These are phyloP conservation scores for Lagria hirta DNA, from an alignment of 2,888 invertebrate species.

Conservation along the genomic window DNA sequence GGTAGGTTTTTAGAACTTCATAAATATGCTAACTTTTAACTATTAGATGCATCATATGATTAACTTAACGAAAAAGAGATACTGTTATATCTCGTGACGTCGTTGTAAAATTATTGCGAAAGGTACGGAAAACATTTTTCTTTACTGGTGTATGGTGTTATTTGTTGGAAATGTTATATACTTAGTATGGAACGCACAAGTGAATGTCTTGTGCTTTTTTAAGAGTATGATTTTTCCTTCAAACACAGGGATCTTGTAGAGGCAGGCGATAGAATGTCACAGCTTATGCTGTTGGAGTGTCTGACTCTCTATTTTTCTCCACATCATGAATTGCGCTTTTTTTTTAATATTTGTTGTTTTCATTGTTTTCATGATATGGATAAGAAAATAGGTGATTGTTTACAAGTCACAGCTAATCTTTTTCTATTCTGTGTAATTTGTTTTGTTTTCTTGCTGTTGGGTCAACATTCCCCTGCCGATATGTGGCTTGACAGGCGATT, in stretches of 20 bases:
- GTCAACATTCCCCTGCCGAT: constrained; percentile 62
- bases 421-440: constrained; percentile 9
- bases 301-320: constrained; percentile 41
- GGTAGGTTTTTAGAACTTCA: constrained; percentile 30
- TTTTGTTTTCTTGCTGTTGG: constrained; percentile 53
- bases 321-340: constrained; percentile 4
- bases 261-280: constrained; percentile 47
- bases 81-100: constrained; percentile 19
- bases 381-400: constrained; percentile 46
- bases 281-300: constrained; percentile 47
- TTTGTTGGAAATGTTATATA: constrained; percentile 19
- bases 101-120: constrained; percentile 22
- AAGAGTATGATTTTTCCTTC: constrained; percentile 15
- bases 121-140: constrained; percentile 26
- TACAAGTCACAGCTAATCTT: constrained; percentile 43
- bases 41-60: constrained; percentile 23
- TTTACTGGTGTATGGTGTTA: constrained; percentile 34
- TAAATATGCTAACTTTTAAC: constrained; percentile 23
- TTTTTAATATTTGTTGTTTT: constrained; percentile 1
- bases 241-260: constrained; percentile 36
- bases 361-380: constrained; percentile 11
- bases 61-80: constrained; percentile 17
- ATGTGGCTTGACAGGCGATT: constrained; percentile 54
- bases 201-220: constrained; percentile 14
- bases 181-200: constrained; percentile 28